Base-by-base conservation (phyloP, 2,888 invertebrate species). In the Holacanthella duospinosa region DNA sequence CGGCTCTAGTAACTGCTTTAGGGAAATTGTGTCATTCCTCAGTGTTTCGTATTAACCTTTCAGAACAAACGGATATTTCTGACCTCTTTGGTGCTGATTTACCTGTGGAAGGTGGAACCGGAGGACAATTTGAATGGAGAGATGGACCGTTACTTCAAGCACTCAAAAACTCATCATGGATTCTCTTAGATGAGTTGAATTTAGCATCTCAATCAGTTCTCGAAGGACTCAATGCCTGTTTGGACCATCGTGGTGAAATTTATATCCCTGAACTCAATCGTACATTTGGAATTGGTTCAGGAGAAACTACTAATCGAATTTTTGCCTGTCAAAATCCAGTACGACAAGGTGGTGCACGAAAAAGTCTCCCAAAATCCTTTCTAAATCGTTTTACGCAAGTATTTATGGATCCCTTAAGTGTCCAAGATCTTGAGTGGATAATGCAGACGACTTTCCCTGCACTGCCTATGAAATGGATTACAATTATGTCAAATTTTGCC, bases 251-350 rank as follows among this genome's bases (percentile, higher is more conserved):
- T 74, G 93, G 93, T 0, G 93, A 95, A 79, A 86, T 99, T 26
- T 99, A 84, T 76, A 88, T 99, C 63, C 94, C 99, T 0, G 99
- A 99, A 79, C 80, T 99, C 16, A 90, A 88, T 57, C 86, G 84
- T 77, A 87, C 87, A 0, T 97, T 97, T 76, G 80, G 82, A 66
- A 84, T 96, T 0, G 74, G 77, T 62, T 29, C 29, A 3, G 59
- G 25, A 21, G 48, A 25, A 2, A 43, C 43, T 9, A 82, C 84
- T 71, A 95, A 95, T 0, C 85, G 89, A 71, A 82, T 99, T 59
- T 99, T 99, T 77, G 99, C 90, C 0, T 96, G 96, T 75, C 99
- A 99, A 79, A 99, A 99, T 81, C 99, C 99, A 0, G 79, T 92
- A 48, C 85, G 86, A 74, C 93, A 99, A 80, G 99, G 99, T 12